These are phyloP conservation scores for Tylochromis polylepis DNA, from an alignment of 2,113 vertebrate genomes.

Conservation along the genomic window DNA sequence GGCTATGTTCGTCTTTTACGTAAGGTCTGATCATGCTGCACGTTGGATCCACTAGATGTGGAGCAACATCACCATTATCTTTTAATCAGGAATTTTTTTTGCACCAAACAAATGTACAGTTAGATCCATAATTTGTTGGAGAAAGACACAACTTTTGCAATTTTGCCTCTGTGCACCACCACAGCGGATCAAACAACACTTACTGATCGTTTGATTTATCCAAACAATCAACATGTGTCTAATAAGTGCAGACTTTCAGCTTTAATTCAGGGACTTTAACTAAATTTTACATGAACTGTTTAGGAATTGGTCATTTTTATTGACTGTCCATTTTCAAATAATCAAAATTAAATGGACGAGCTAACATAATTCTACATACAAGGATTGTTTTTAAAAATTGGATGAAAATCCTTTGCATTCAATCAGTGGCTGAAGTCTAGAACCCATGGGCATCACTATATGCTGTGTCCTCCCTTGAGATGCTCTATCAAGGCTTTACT, in stretches of 20 bases:
- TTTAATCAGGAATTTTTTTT: neutral
- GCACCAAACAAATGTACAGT: neutral
- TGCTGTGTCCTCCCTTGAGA: neutral
- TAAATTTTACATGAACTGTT: neutral
- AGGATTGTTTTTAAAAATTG: neutral
- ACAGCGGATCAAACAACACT: neutral
- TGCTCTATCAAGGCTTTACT: neutral
- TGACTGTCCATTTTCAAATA: neutral
- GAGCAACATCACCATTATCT: neutral
- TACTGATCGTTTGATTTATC: neutral
- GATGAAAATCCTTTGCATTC: neutral
- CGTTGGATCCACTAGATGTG: neutral
- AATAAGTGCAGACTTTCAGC: neutral
- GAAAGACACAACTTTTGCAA: neutral
- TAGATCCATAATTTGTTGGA: neutral
- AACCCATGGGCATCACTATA: neutral
- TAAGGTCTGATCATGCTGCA: neutral
- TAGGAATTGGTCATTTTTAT: neutral
- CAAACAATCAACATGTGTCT: neutral
- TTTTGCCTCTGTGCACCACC: neutral
- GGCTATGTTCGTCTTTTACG: neutral
- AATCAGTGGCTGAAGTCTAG: neutral
- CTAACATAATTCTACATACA: neutral
- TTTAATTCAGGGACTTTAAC: neutral
- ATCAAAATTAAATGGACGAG: neutral